A percentile compares a stretch with the other conserved stretches of the same genome.
Conservation (phyloP, 1,140 invertebrate species). For the Psilanteris sp. region DNA sequence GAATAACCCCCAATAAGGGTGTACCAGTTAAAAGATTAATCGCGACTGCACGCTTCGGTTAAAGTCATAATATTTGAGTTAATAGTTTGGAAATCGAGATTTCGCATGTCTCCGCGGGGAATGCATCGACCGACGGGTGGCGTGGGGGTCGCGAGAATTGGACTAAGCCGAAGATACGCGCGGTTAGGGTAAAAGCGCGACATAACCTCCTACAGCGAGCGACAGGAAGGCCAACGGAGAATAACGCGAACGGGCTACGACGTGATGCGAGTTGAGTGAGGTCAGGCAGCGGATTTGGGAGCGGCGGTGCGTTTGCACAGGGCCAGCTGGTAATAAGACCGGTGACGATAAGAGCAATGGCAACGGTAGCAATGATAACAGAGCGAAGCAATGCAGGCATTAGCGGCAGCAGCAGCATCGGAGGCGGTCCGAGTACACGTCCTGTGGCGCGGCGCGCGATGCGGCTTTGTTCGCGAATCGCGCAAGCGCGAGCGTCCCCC, state of each 20-base stretch:
- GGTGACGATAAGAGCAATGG: conserved; percentile 41
- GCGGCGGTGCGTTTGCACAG: no score
- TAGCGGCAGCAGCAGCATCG: conserved; percentile 53
- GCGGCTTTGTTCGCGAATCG: conserved; percentile 46
- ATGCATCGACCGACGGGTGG: conserved; percentile 24
- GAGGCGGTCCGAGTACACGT: conserved; percentile 66
- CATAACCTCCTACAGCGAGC: background rate
- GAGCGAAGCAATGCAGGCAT: no score
- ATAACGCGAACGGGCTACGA: no score
- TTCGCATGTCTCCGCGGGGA: conserved; percentile 23
- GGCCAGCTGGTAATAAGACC: no score
- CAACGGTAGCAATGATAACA: conserved; percentile 48
- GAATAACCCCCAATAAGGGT: conserved; percentile 1
- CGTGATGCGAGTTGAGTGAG: no score
- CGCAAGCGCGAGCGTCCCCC: conserved; percentile 66
- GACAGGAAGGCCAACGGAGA: conserved; percentile 18
- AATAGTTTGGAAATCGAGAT: conserved; percentile 18
- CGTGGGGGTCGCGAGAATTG: conserved; percentile 15
- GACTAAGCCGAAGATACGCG: conserved; percentile 16
- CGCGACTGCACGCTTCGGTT: background rate
- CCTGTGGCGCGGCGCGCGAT: conserved; percentile 42
- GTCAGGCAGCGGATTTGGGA: no score
- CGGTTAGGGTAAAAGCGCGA: conserved; percentile 13
- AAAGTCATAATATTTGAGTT: conserved; percentile 17
- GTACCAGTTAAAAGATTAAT: background rate